These are phyloP conservation scores for Sycophaga agraensis DNA, from an alignment of 1,140 invertebrate genomes.

Conservation along the genomic window DNA sequence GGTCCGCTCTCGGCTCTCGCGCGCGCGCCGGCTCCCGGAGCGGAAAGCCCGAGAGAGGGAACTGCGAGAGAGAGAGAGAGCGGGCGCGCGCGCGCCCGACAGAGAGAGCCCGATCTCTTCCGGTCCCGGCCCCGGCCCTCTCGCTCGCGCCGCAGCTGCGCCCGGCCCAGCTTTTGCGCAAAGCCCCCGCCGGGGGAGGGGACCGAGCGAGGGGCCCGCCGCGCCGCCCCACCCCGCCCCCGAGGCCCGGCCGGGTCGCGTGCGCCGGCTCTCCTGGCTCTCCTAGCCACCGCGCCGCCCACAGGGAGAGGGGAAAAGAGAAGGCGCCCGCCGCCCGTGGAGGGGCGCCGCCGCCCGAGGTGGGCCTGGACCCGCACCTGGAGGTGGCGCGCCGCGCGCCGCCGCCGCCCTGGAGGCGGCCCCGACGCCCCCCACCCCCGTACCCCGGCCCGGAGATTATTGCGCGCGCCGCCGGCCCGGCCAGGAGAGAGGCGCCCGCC, in stretches of 20 bases:
- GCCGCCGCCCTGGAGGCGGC: background rate
- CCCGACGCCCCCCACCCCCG: background rate
- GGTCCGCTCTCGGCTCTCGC: background rate
- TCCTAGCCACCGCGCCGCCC: background rate
- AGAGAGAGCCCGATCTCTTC: conserved; percentile 39
- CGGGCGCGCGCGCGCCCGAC: background rate
- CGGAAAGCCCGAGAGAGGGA: conserved; percentile 37
- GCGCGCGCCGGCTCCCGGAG: background rate
- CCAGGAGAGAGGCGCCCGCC: background rate
- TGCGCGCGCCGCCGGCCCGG: no score
- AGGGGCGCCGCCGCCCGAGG: background rate
- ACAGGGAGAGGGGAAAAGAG: no score
- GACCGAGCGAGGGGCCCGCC: background rate
- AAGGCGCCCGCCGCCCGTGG: no score
- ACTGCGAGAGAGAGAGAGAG: conserved; percentile 17
- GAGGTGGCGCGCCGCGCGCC: background rate
- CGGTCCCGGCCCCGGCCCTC: conserved; percentile 46
- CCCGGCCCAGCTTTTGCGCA: conserved; percentile 51
- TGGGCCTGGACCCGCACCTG: no score
- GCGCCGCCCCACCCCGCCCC: conserved; percentile 2
- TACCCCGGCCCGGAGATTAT: background rate
- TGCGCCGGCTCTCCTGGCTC: background rate
- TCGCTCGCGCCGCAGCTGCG: conserved; percentile 40
- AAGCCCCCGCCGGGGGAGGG: conserved; percentile 35
- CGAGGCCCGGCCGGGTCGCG: conserved; percentile 3